These are phyloP conservation scores for Cabera pusaria DNA, from an alignment of 2,888 invertebrate genomes.

Conservation along the genomic window DNA sequence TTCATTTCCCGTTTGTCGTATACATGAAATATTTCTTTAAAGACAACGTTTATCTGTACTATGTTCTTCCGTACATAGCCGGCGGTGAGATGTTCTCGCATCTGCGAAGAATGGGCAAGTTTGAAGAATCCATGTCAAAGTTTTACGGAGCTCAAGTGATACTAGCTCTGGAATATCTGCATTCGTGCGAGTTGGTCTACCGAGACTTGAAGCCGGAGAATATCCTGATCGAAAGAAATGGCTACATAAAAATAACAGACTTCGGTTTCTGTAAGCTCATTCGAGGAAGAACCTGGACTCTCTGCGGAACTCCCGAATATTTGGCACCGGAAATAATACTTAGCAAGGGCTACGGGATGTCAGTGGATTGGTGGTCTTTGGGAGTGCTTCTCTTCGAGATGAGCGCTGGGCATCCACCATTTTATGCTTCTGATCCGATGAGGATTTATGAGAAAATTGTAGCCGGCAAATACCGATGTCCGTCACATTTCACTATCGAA, in stretches of 20 bases:
- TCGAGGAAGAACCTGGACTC: slow-evolving; percentile 91
- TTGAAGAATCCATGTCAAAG: slow-evolving; percentile 90
- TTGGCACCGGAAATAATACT: slow-evolving; percentile 96
- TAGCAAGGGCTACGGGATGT: slow-evolving; percentile 94
- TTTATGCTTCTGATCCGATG: slow-evolving; percentile 96
- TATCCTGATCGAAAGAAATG: slow-evolving; percentile 90
- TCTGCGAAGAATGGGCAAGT: slow-evolving; percentile 85
- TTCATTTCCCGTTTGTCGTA: slow-evolving; percentile 95
- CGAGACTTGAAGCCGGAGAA: slow-evolving; percentile 97
- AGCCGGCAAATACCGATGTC: slow-evolving; percentile 92
- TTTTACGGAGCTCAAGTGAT: slow-evolving; percentile 97
- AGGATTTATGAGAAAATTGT: slow-evolving; percentile 98
- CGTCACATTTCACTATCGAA: slow-evolving; percentile 90
- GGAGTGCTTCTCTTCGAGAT: slow-evolving; percentile 95
- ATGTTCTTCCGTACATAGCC: slow-evolving; percentile 90
- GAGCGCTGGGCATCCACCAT: slow-evolving; percentile 96
- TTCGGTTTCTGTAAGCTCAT: slow-evolving; percentile 96
- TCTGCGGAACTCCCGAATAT: slow-evolving; percentile 99
- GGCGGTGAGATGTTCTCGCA: slow-evolving; percentile 95
- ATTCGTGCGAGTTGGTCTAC: slow-evolving; percentile 93
- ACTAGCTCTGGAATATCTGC: slow-evolving; percentile 95
- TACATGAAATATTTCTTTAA: slow-evolving; percentile 93
- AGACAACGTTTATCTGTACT: slow-evolving; percentile 92
- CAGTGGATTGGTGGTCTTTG: slow-evolving; percentile 98
- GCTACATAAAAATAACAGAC: slow-evolving; percentile 94